A percentile compares a stretch with the other conserved stretches of the same genome.
phyloP scores from a whole-genome alignment of 1,140 invertebrate genomes.

The Phymastichus coffea region DNA sequence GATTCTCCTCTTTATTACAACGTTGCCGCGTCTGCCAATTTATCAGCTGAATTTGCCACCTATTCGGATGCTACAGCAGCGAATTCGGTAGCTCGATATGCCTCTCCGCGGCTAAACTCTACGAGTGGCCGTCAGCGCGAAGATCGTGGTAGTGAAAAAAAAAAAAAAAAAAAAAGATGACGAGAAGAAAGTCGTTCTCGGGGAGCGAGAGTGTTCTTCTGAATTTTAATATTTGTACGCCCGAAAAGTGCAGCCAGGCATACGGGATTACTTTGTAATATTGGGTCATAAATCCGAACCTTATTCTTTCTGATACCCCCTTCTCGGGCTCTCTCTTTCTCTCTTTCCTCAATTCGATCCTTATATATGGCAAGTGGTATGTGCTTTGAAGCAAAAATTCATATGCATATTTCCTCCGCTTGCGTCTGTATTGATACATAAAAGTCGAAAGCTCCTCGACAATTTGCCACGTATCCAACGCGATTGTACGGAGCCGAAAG shows the following conservation, averaged over 20 bases:
- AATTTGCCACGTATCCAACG: not conserved
- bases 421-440: not conserved
- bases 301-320: not conserved
- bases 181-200: no score
- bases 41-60: no score
- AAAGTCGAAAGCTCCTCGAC: not conserved
- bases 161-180: no score
- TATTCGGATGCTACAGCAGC: no score
- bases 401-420: no score
- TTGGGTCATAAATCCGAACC: conserved; percentile 11
- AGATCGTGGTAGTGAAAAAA: no score
- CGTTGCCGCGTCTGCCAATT: no score
- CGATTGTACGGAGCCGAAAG: not conserved
- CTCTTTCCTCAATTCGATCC: not conserved
- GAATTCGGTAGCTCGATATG: no score
- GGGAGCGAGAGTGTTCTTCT: not conserved
- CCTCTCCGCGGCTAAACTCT: no score
- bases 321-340: no score
- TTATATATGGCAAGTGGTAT: not conserved
- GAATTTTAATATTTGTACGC: conserved; percentile 20
- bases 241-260: not conserved
- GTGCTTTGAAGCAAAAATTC: not conserved
- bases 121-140: no score
- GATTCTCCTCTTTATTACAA: no score
- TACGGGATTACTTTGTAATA: not conserved